phyloP scores from a whole-genome alignment of 2,888 invertebrate genomes.

The Ichneumoninae sp. region DNA sequence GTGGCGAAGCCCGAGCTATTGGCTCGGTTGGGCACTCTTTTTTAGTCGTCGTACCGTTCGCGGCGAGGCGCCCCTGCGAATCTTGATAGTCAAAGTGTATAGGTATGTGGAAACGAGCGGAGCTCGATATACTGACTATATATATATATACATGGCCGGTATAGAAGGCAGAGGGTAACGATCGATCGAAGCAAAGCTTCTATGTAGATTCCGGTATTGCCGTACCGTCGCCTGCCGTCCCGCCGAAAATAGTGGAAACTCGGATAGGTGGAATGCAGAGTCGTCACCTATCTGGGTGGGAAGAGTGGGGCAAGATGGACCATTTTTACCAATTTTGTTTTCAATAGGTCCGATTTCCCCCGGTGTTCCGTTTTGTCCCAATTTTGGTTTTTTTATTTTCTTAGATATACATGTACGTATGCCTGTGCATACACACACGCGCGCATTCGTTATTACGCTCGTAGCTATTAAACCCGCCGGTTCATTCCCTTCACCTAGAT shows the following conservation, averaged over 20 bases:
- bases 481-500: slow-evolving; percentile 26
- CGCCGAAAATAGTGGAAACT: slow-evolving; percentile 48
- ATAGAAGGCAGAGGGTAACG: not conserved
- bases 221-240: slow-evolving; percentile 30
- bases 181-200: slow-evolving; percentile 45
- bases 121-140: slow-evolving; percentile 6
- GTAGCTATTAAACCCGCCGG: slow-evolving; percentile 43
- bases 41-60: slow-evolving; percentile 52
- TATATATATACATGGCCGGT: not conserved
- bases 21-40: slow-evolving; percentile 18
- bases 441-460: slow-evolving; percentile 45
- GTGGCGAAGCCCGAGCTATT: slow-evolving; percentile 39
- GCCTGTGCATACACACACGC: not conserved
- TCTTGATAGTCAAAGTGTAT: slow-evolving; percentile 55
- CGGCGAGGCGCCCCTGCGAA: slow-evolving; percentile 52
- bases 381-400: no score
- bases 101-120: slow-evolving; percentile 28
- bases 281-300: not conserved
- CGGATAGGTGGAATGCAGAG: slow-evolving; percentile 9
- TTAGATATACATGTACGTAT: not conserved
- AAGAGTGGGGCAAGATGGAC: not conserved
- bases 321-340: no score
- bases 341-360: not conserved
- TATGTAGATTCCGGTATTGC: slow-evolving; percentile 58
- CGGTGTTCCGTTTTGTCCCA: no score